These are phyloP conservation scores for Tinamus major DNA, from an alignment of 2,797 vertebrate species.

Conservation along the genomic window DNA sequence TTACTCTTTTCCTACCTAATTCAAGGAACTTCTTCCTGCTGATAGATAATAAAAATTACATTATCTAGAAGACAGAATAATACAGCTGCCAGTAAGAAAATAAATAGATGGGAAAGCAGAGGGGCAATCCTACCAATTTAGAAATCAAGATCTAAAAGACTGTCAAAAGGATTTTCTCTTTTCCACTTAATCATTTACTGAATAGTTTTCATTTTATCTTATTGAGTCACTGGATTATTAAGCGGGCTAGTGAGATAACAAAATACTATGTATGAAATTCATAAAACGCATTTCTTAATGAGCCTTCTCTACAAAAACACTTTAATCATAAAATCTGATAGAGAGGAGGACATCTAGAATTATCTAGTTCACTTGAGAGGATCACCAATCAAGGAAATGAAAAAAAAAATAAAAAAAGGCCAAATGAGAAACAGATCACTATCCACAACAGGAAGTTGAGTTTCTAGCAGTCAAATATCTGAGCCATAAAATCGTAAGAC, in stretches of 20 bases:
- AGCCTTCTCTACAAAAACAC: background rate
- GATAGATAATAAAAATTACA: background rate
- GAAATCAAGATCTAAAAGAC: background rate
- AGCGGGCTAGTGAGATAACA: background rate
- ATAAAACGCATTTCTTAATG: background rate
- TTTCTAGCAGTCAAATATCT: background rate
- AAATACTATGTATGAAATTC: background rate
- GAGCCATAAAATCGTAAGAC: background rate
- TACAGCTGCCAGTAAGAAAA: background rate
- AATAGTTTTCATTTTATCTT: background rate
- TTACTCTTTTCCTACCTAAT: accelerated
- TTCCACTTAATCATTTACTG: background rate
- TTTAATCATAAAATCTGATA: background rate
- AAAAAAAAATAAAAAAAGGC: background rate
- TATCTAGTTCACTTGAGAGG: background rate
- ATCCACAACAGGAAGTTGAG: background rate
- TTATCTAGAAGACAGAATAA: accelerated
- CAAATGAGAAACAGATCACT: background rate
- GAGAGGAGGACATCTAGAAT: background rate
- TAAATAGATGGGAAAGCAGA: accelerated
- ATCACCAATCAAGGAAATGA: background rate
- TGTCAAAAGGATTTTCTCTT: background rate
- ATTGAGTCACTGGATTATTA: background rate
- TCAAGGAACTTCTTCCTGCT: background rate
- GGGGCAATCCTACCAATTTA: background rate